These are phyloP conservation scores for Alaudala cheleensis DNA, from an alignment of 2,113 vertebrate genomes.

Conservation along the genomic window DNA sequence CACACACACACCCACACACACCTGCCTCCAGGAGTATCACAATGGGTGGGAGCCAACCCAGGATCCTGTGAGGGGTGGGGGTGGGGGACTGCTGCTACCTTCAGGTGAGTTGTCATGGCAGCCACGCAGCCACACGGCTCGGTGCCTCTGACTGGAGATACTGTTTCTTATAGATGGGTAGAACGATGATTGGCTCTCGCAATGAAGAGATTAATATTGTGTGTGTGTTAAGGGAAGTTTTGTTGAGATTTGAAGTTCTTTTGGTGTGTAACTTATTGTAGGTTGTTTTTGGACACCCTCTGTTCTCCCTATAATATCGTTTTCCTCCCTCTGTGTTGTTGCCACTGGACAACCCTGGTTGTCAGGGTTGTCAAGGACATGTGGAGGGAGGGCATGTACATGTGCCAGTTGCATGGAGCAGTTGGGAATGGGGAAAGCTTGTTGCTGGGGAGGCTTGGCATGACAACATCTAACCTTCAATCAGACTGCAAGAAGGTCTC, in stretches of 20 bases:
- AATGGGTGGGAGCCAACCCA: no score
- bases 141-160: no score
- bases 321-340: not conserved
- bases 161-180: not conserved
- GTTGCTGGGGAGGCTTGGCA: not conserved
- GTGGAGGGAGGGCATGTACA: not conserved
- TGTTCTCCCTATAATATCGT: not conserved
- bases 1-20: no score
- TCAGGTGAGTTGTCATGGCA: no score
- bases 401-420: not conserved
- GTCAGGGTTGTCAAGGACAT: not conserved
- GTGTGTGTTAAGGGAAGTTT: not conserved
- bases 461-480: not conserved
- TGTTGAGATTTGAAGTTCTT: not conserved
- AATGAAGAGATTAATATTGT: not conserved
- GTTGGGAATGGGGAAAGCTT: not conserved
- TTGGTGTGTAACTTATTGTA: not conserved
- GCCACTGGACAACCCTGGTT: not conserved
- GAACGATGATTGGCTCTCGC: not conserved
- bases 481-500: not conserved
- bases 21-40: no score
- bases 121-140: no score
- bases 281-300: not conserved
- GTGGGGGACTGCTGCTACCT: no score
- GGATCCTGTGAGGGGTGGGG: no score